Base-by-base conservation (phyloP, 2,888 invertebrate species). In the Trilocha varians region DNA sequence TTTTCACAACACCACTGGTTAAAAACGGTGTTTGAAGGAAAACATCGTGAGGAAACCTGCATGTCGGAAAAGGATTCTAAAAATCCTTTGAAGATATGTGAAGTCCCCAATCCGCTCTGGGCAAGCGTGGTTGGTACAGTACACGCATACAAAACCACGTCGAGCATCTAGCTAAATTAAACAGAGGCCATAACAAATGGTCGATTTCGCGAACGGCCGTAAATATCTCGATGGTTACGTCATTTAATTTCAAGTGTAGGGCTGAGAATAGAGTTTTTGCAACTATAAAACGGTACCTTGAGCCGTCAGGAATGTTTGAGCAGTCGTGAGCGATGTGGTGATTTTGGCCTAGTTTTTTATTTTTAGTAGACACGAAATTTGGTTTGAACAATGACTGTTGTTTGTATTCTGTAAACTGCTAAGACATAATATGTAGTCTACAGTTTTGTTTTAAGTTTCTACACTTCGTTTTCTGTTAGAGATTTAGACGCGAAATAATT, bases 281-380 rank as follows among this genome's bases (percentile, higher is more conserved):
- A 42, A 35, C 33, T 34, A 41, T 32, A 32, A 38, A 16, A 18
- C 15, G 13, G 25, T 37, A 15, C 57, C 58, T 59, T 59, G 53
- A 49, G 34, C 44, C 44, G 57, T 46, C 63, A 49, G 48, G 25
- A 45, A 46, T 53, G 53, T 61, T 61, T 53, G 56, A 56, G 47
- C 48, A 51, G 36, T 38, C 38, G 42, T 59, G 63, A 63, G 46
- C 47, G 62, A 58, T 55, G 52, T 41, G 35, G 32, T 33, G 38
- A 25, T 38, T 46, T 44, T 52, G 52, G 50, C 49, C 53, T 42
- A 50, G 42, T 52, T 59, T 49, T 52, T 13, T 40, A 40, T 36
- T 17, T 40, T n/a, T 9, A 15, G 40, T 36, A n/a, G 40, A 32
- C 40, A 25, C 3, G 32, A 35, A 16, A 35, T 36, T 40, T 36